Percentiles rank a stretch among this genome's conserved stretches.
Conservation (phyloP, 2,888 invertebrate genomes). For the Halictus quadricinctus region DNA sequence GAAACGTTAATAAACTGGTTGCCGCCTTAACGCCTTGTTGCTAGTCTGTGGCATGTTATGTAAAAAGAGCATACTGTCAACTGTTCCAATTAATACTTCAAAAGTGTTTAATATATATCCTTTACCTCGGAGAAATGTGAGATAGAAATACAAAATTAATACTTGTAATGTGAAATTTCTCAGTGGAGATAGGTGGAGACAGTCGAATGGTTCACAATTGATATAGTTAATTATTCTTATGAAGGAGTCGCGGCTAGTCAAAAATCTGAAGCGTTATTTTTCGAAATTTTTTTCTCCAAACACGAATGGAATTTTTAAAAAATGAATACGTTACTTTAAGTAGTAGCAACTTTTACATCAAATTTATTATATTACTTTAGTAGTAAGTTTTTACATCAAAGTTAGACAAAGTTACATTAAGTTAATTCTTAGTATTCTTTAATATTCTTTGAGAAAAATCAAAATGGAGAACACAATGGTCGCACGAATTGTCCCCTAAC, state of each 20-base stretch:
- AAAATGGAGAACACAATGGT: neutral
- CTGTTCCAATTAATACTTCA: neutral
- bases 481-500: slow-evolving; percentile 21
- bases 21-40: neutral
- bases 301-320: neutral
- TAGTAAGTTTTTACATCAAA: neutral
- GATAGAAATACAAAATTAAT: neutral
- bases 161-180: neutral
- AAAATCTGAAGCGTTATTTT: neutral
- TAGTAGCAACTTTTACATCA: no score
- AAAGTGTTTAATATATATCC: neutral
- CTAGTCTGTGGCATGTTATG: no score
- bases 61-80: neutral
- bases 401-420: no score
- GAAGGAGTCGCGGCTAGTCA: no score
- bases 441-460: neutral
- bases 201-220: no score
- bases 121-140: neutral
- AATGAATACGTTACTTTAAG: neutral
- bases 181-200: neutral
- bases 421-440: neutral
- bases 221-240: no score
- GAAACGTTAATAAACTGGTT: slow-evolving; percentile 8
- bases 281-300: neutral
- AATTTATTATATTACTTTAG: neutral